Base-by-base conservation (phyloP, 1,140 invertebrate species). In the Lepidotrigona ventralis region DNA sequence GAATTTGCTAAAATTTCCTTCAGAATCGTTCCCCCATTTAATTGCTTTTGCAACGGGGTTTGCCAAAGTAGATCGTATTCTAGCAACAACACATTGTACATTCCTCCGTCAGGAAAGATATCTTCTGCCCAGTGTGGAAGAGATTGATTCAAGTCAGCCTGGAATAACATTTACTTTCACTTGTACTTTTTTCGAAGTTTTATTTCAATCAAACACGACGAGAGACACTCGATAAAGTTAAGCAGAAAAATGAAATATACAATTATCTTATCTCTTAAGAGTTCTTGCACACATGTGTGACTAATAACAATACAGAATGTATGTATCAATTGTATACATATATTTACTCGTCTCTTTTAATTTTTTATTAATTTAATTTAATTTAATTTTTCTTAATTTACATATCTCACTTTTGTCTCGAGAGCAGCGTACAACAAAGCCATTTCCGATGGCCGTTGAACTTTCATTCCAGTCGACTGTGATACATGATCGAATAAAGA, bases 21-120 rank as follows among this genome's bases (percentile, higher is more conserved):
- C 11, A 94, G 68, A 17, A 94, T 77, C 0, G 88, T 86, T 26
- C 93, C 93, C 2, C 93, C 93, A 29, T 93, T 93, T 0, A 94
- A 70, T 19, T 89, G 82, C 23, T 83, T 93, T 54, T 93, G 92
- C 11, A 88, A 1, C 12, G 17, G 51, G 11, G 90, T 93, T 63
- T 51, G 68, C 6, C 92, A 91, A 11, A 93, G 81, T 2, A 90
- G 69, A 60, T 92, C 83, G 14, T 92, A 93, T 2, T 90, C 82
- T 17, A 89, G 26, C 19, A 92, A 54, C 0, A 85, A 91, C 11
- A 91, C 60, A 26, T 90, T 88, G 9, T 70, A 63, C 69, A 94
- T 83, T 14, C 84, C 84, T 33, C 90, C 90, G 29, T 91, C 71
- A 1, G 86, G 86, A 66, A 90, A 92, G 26, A 91, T 80, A 9